Conservation (phyloP, 2,113 vertebrate genomes). For the Cnemophilus loriae region DNA sequence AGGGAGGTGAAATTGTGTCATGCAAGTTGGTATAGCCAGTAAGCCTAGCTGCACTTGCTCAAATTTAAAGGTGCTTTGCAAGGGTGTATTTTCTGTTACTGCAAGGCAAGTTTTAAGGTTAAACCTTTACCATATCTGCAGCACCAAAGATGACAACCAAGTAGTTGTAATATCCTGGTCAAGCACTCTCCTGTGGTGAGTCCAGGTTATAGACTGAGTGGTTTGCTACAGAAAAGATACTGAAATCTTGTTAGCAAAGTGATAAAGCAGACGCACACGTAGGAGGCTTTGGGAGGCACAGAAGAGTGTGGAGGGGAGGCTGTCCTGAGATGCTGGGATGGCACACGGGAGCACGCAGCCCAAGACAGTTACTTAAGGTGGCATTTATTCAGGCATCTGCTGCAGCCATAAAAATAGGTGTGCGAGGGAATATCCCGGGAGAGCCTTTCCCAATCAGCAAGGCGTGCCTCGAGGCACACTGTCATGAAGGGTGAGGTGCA, state of each 20-base stretch:
- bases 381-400: neutral
- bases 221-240: neutral
- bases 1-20: neutral
- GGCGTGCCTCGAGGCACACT: neutral
- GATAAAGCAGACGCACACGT: neutral
- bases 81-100: neutral
- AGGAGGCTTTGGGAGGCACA: neutral
- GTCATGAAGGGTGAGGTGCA: neutral
- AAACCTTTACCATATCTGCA: neutral
- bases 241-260: neutral
- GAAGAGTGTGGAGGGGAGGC: neutral
- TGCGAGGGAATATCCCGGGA: neutral
- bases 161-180: neutral
- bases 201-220: neutral
- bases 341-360: neutral
- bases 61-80: neutral
- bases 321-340: neutral
- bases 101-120: neutral
- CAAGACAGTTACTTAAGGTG: neutral
- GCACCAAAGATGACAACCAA: neutral
- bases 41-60: neutral
- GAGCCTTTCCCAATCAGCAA: neutral
- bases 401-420: neutral
- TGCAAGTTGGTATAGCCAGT: neutral
- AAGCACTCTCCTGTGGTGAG: neutral